A percentile compares a stretch with the other conserved stretches of the same genome.
Evolutionary conservation across 2,797 vertebrate genomes (phyloP).

Genomic region (Takifugu rubripes): DNA sequence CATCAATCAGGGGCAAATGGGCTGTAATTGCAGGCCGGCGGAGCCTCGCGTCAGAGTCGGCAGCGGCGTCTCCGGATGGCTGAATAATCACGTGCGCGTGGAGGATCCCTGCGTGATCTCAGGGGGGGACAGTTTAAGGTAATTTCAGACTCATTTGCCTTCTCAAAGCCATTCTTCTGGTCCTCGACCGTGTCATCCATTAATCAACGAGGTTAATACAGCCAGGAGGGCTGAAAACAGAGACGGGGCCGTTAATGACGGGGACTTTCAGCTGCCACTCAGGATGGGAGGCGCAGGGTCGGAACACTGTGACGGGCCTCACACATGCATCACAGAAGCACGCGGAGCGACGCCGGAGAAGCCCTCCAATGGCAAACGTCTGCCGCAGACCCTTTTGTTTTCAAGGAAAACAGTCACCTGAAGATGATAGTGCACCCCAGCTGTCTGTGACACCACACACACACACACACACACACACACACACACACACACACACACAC

Average conservation of each 20-base stretch:
- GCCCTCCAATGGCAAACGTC: background rate
- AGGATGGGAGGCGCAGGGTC: too few species aligned
- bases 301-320: too few species aligned
- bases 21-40: constrained; percentile 64
- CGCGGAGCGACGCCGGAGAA: too few species aligned
- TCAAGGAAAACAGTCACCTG: constrained; percentile 36
- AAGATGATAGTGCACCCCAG: constrained; percentile 38
- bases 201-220: constrained; percentile 36
- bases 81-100: constrained; percentile 43
- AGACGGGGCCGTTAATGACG: background rate
- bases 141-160: constrained; percentile 46
- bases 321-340: background rate
- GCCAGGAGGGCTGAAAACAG: constrained; percentile 12
- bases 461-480: constrained; percentile 1
- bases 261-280: background rate
- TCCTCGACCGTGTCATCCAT: constrained; percentile 20
- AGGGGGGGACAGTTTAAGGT: constrained; percentile 32
- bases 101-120: constrained; percentile 30
- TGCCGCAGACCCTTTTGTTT: constrained; percentile 14
- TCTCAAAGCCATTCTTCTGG: constrained; percentile 44
- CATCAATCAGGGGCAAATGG: constrained; percentile 70
- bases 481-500: constrained; percentile 7
- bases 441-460: constrained; percentile 37
- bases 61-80: constrained; percentile 38
- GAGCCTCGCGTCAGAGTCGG: constrained; percentile 43